Conservation (phyloP, 2,113 vertebrate genomes). For the Cisticola juncidis region DNA sequence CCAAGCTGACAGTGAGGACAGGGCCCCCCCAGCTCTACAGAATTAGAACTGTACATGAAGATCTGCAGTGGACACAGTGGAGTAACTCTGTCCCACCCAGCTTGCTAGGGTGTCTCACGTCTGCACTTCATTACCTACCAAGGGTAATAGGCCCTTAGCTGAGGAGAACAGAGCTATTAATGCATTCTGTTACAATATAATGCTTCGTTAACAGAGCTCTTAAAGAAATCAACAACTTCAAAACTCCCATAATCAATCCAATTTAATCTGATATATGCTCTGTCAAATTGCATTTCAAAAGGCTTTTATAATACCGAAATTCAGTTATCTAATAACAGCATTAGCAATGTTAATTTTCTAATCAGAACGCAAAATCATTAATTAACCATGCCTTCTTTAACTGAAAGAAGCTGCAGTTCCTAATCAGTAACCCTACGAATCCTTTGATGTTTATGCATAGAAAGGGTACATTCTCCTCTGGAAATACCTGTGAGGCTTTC, state of each 20-base stretch:
- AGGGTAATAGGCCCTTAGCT: constrained; percentile 29
- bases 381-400: constrained; percentile 60
- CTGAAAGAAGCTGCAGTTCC: constrained; percentile 28
- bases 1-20: not conserved
- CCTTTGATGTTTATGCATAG: constrained; percentile 48
- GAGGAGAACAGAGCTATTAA: constrained; percentile 20
- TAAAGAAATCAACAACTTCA: constrained; percentile 64
- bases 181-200: constrained; percentile 48
- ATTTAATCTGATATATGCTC: constrained; percentile 60
- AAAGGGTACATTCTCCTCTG: constrained; percentile 10
- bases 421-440: constrained; percentile 31
- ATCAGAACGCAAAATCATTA: constrained; percentile 65
- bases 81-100: not conserved
- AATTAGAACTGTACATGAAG: not conserved
- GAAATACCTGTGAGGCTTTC: constrained; percentile 39
- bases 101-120: accelerated
- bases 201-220: constrained; percentile 50
- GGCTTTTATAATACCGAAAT: constrained; percentile 45
- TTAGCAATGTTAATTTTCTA: constrained; percentile 67
- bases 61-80: not conserved
- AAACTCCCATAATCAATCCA: constrained; percentile 56
- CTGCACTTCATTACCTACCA: not conserved
- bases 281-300: constrained; percentile 67
- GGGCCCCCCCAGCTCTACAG: not conserved
- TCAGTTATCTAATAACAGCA: constrained; percentile 55